Percentiles rank a stretch among this genome's conserved stretches.
phyloP scores from a whole-genome alignment of 1,140 invertebrate genomes.

The Steinernema khuongi region DNA sequence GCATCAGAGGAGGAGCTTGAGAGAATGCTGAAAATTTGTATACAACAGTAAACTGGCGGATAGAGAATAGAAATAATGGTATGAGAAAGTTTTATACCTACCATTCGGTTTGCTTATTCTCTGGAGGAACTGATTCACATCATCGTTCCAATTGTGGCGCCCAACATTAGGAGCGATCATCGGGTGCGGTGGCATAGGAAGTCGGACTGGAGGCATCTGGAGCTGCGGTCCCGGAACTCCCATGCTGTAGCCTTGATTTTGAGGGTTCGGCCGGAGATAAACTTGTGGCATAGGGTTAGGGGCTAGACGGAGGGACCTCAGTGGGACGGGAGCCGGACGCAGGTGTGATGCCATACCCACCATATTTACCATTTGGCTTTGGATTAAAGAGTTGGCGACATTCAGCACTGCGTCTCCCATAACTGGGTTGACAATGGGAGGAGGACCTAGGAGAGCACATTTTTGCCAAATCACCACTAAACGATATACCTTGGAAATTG shows the following conservation, averaged over 20 bases:
- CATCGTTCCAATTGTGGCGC: background rate
- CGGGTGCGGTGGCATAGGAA: background rate
- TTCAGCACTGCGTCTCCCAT: background rate
- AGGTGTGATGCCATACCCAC: background rate
- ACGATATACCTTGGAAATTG: background rate
- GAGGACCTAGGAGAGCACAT: background rate
- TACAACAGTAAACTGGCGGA: background rate
- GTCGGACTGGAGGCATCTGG: background rate
- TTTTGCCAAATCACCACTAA: background rate
- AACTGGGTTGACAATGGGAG: background rate
- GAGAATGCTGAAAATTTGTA: too few relatives aligned
- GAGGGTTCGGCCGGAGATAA: background rate
- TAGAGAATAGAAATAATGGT: background rate
- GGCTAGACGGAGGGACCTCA: background rate
- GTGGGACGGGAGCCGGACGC: background rate
- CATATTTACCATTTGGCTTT: background rate
- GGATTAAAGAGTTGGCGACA: constrained; percentile 2
- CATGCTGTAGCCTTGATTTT: background rate
- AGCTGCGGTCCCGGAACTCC: background rate
- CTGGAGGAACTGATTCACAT: background rate
- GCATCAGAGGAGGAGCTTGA: background rate
- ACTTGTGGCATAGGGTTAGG: background rate
- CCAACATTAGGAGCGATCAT: background rate
- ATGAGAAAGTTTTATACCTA: background rate
- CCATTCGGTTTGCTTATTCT: background rate